Conservation (phyloP, 1,140 invertebrate genomes). For the Diorhabda elongata region DNA sequence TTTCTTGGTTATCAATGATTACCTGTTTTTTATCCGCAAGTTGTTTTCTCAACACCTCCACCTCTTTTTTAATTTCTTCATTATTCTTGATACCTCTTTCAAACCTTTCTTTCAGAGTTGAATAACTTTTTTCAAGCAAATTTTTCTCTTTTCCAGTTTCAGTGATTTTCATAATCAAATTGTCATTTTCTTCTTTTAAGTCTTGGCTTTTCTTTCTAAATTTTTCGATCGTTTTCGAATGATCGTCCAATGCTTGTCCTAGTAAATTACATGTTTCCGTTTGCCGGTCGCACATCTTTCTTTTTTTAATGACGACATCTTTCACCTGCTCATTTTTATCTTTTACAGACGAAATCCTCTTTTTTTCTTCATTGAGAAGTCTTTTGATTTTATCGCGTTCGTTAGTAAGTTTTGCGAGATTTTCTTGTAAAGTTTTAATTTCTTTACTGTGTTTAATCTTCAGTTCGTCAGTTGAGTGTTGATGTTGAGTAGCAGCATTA, state of each 20-base stretch:
- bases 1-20: too few relatives aligned
- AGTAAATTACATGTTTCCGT: conserved; percentile 19
- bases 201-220: conserved; percentile 15
- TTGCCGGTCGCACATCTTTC: conserved; percentile 22
- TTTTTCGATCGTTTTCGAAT: conserved; percentile 13
- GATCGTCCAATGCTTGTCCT: conserved; percentile 19
- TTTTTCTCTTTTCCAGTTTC: too few relatives aligned
- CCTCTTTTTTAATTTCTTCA: too few relatives aligned
- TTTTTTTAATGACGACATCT: conserved; percentile 21
- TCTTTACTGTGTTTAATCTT: conserved; percentile 28
- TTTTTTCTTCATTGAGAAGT: conserved; percentile 24
- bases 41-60: too few relatives aligned
- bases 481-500: conserved; percentile 7
- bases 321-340: conserved; percentile 26
- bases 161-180: too few relatives aligned
- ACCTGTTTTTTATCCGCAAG: too few relatives aligned
- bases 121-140: too few relatives aligned
- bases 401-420: conserved; percentile 14
- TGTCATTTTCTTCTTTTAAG: neutral
- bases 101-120: too few relatives aligned
- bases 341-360: conserved; percentile 26
- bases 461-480: conserved; percentile 27
- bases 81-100: too few relatives aligned
- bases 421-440: conserved; percentile 26
- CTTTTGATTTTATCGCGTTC: conserved; percentile 21